phyloP scores from a whole-genome alignment of 2,797 vertebrate genomes.

The Sebastes diaconus region DNA sequence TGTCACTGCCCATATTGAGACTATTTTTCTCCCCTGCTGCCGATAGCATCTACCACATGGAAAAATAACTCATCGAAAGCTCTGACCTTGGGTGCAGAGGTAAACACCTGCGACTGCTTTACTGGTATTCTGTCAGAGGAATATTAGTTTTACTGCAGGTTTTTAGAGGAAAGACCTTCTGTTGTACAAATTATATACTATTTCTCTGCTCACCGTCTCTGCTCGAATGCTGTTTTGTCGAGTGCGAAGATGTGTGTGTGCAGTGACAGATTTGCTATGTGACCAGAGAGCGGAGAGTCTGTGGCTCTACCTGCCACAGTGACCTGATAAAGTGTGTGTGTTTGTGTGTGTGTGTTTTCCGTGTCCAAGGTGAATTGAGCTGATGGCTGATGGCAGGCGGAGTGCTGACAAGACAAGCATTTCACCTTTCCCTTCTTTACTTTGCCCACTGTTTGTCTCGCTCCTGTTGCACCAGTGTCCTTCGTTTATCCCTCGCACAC shows the following conservation, averaged over 20 bases:
- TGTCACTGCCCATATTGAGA: conserved; percentile 30
- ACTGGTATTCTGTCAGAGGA: neutral
- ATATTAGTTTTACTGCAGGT: neutral
- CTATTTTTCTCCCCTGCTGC: conserved; percentile 47
- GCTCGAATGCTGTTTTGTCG: neutral
- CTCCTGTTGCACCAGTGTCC: conserved; percentile 25
- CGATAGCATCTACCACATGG: conserved; percentile 53
- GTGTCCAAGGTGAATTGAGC: conserved; percentile 51
- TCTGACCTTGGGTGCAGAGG: conserved; percentile 50
- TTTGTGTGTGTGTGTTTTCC: conserved; percentile 17
- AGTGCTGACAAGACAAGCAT: conserved; percentile 61
- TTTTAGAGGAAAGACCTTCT: neutral
- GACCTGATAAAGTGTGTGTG: conserved; percentile 12
- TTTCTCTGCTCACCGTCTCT: neutral
- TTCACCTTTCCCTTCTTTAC: conserved; percentile 50
- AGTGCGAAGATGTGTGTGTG: neutral
- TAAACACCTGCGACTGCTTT: conserved; percentile 25
- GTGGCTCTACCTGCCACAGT: conserved; percentile 2
- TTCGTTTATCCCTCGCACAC: neutral
- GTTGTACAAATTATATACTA: neutral
- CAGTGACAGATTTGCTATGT: conserved; percentile 4
- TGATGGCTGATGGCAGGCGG: conserved; percentile 55
- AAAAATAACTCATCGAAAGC: conserved; percentile 37
- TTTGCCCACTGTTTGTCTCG: conserved; percentile 18
- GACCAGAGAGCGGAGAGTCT: conserved; percentile 5